phyloP scores from a whole-genome alignment of 1,140 invertebrate genomes.

The Galendromus occidentalis region DNA sequence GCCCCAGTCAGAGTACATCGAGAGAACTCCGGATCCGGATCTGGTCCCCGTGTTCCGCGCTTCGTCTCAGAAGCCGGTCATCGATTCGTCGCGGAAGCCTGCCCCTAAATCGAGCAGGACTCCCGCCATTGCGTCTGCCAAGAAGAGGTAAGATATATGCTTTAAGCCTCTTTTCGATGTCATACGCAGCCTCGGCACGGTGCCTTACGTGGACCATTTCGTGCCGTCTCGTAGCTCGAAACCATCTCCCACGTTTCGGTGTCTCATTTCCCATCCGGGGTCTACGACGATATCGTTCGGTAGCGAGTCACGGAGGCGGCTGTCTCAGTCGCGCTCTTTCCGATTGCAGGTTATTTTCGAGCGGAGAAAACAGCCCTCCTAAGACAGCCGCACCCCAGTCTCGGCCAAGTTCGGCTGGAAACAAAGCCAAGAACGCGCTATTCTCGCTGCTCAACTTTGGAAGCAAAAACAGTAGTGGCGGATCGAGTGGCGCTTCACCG shows the following conservation, averaged over 20 bases:
- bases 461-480: background rate
- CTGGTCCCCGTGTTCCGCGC: background rate
- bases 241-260: too few relatives aligned
- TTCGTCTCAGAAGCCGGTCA: background rate
- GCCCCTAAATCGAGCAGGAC: background rate
- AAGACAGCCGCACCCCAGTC: conserved; percentile 8
- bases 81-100: background rate
- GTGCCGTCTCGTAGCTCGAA: too few relatives aligned
- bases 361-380: conserved; percentile 7
- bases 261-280: too few relatives aligned
- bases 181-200: too few relatives aligned
- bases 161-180: too few relatives aligned
- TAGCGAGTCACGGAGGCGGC: too few relatives aligned
- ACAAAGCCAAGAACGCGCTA: conserved; percentile 3
- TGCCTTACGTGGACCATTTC: too few relatives aligned
- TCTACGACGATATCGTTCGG: too few relatives aligned
- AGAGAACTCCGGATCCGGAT: background rate
- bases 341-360: conserved; percentile 2
- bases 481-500: background rate
- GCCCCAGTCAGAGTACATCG: conserved; percentile 10
- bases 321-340: too few relatives aligned
- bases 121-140: background rate
- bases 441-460: conserved; percentile 6
- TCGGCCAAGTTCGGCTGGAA: background rate
- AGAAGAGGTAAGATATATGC: background rate